A percentile compares a stretch with the other conserved stretches of the same genome.
Evolutionary conservation across 92 coral and sea anemone species (phyloP).

Genomic region (Heliopora coerulea): DNA sequence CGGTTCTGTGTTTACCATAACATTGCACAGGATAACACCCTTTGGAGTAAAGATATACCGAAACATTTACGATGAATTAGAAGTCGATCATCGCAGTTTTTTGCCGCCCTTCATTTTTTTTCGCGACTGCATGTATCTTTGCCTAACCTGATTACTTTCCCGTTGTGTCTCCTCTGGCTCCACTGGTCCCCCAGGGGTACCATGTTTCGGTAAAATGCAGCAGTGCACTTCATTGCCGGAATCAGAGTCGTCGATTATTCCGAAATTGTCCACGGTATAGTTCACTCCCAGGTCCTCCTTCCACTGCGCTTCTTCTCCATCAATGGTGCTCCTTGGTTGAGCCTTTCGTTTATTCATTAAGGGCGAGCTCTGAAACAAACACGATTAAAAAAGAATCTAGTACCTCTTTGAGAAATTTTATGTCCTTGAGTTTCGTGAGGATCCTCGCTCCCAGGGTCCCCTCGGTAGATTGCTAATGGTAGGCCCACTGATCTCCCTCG

Average conservation of each 20-base stretch:
- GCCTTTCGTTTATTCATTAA: constrained; percentile 10
- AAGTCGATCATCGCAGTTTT: too few species aligned
- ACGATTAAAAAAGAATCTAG: too few species aligned
- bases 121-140: background rate
- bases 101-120: background rate
- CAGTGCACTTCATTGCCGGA: constrained; percentile 26
- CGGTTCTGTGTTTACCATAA: too few species aligned
- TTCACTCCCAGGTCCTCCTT: constrained; percentile 26
- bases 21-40: too few species aligned
- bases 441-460: too few species aligned
- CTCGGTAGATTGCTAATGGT: too few species aligned
- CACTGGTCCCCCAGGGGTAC: background rate
- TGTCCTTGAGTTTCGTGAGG: too few species aligned
- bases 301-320: constrained; percentile 26
- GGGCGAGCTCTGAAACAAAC: constrained; percentile 35
- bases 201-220: constrained; percentile 26
- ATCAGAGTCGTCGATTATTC: constrained; percentile 28
- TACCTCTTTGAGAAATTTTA: too few species aligned
- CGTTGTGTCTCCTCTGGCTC: background rate
- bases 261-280: constrained; percentile 38
- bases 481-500: too few species aligned
- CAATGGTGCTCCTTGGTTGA: background rate
- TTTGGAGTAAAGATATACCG: too few species aligned
- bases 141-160: constrained; percentile 33
- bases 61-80: too few species aligned